phyloP scores from a whole-genome alignment of 2,113 vertebrate genomes.

The Tiliqua scincoides region DNA sequence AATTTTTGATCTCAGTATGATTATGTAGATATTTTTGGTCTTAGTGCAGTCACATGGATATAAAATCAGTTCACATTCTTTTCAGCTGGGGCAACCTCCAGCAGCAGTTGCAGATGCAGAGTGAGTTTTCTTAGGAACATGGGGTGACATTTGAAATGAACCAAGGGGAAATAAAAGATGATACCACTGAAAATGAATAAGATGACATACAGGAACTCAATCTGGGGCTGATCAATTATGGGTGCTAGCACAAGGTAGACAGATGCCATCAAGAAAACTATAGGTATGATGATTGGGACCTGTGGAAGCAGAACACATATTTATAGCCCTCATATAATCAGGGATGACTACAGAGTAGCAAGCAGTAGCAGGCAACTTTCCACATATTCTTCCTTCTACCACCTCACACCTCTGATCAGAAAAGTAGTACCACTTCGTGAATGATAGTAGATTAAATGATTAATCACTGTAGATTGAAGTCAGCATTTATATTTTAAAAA shows the following conservation, averaged over 20 bases:
- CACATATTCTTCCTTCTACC: neutral
- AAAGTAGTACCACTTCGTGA: neutral
- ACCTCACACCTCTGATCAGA: too few species aligned
- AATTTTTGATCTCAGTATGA: neutral
- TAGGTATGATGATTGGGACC: slow-evolving; percentile 86
- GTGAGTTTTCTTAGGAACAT: slow-evolving; percentile 76
- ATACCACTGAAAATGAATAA: slow-evolving; percentile 84
- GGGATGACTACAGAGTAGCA: neutral
- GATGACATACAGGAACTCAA: slow-evolving; percentile 84
- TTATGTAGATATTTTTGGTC: neutral
- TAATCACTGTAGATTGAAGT: neutral
- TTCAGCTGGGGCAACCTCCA: slow-evolving; percentile 84
- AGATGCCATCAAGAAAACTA: slow-evolving; percentile 80
- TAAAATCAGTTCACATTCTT: slow-evolving; percentile 70
- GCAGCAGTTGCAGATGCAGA: slow-evolving; percentile 85
- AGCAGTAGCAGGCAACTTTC: neutral
- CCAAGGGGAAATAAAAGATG: slow-evolving; percentile 84
- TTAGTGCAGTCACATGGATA: fast-evolving
- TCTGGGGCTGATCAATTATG: slow-evolving; percentile 82
- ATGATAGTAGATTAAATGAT: neutral
- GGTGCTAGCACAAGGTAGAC: slow-evolving; percentile 86
- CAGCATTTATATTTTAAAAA: neutral
- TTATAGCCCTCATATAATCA: neutral
- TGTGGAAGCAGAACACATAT: slow-evolving; percentile 55
- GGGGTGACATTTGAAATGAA: slow-evolving; percentile 81